Evolutionary conservation across 2,797 vertebrate species (phyloP).

Genomic region (Halcyon chelicuti): DNA sequence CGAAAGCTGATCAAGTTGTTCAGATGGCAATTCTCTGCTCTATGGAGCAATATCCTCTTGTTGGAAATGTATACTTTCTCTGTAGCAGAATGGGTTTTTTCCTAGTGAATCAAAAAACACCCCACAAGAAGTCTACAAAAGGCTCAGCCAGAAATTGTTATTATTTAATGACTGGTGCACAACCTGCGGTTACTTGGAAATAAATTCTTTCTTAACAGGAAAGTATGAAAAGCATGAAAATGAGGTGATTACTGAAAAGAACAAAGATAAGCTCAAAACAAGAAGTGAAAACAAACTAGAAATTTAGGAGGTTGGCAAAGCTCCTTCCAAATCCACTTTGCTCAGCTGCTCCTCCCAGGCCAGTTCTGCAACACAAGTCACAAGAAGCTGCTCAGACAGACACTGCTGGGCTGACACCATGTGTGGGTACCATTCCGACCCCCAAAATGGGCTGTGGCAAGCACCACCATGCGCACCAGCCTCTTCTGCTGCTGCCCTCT

Average conservation of each 20-base stretch:
- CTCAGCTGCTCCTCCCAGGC: not conserved
- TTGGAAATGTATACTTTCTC: not conserved
- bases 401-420: not conserved
- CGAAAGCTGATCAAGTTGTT: not conserved
- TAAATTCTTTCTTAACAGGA: not conserved
- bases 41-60: not conserved
- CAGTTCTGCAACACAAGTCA: not conserved
- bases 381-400: not conserved
- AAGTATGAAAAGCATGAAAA: not conserved
- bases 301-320: not conserved
- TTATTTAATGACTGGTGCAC: not conserved
- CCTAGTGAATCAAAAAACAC: not conserved
- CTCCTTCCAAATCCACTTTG: not conserved
- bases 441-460: not conserved
- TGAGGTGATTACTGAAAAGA: not conserved
- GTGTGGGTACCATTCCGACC: not conserved
- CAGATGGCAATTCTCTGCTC: not conserved
- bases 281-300: not conserved
- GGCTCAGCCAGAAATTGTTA: not conserved
- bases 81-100: not conserved
- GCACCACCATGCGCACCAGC: not conserved
- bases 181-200: not conserved
- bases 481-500: not conserved
- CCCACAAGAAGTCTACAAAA: not conserved
- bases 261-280: not conserved